Evolutionary conservation across 1,140 invertebrate genomes (phyloP), one percentile per base, ranked within the genome.

Genomic region (Orius insidiosus): DNA sequence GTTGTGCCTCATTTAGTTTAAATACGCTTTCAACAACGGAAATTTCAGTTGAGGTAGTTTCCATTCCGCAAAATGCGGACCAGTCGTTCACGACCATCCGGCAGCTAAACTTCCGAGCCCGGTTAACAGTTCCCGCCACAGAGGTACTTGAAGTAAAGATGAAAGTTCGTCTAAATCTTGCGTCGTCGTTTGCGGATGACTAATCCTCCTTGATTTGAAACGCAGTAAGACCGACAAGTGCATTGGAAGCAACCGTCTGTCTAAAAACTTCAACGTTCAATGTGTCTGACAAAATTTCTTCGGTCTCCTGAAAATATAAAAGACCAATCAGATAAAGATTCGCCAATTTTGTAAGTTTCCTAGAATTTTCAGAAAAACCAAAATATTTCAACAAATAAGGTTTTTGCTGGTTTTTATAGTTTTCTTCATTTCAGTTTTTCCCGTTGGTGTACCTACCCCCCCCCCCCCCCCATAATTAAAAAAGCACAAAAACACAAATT

Each of bases 11-110:
- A n/a, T n/a, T n/a, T n/a, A n/a, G n/a, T n/a, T n/a, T n/a, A n/a
- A n/a, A n/a, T n/a, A 98, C 81, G 64, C 81, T 94, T 66, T 98
- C 95, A 51, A 99, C 81, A 1, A 98, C 87, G 10, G 89, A 92
- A 11, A 99, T 74, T 68, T 99, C 96, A 49, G 94, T 97, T 33
- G 90, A 85, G 9, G 96, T 98, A 16, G 96, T 98, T 61, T 94
- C 90, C 69, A 92, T 78, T 30, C 96, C 95, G 66, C 88, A 92
- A 63, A 98, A 97, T 13, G 89, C 82, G 53, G 76, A 74, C 93
- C 93, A 99, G 66, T 99, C 96, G 61, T 98, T 99, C 5, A 96
- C 95, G 4, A 96, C 89, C 67, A 97, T 71, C 96, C 96, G 31
- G 84, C 92, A 7, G 81, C 92, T 42, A 99, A 74, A 0, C 83